Conservation (phyloP, 2,113 vertebrate species). For the Atherinomorus stipes region DNA sequence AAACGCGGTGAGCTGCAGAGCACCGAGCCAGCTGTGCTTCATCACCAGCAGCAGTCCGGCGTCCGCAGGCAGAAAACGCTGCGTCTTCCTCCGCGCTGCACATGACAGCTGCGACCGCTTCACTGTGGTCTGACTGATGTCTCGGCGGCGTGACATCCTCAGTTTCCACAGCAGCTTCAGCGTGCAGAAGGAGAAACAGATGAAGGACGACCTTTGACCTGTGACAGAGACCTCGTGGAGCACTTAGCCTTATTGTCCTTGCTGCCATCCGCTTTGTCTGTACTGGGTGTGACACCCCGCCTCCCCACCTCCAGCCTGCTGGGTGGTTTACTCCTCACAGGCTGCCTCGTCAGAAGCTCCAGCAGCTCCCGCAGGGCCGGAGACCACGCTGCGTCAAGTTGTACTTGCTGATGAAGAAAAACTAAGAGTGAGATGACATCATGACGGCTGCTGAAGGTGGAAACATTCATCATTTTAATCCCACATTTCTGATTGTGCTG, state of each 20-base stretch:
- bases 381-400: no score
- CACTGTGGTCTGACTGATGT: constrained; percentile 54
- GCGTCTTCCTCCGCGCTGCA: constrained; percentile 2
- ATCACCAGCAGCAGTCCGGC: constrained; percentile 2
- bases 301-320: no score
- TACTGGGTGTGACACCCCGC: not conserved
- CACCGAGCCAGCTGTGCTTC: no score
- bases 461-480: no score
- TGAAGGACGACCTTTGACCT: constrained; percentile 60
- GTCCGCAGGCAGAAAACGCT: constrained; percentile 40
- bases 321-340: no score
- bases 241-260: constrained; percentile 40
- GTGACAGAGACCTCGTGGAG: constrained; percentile 41
- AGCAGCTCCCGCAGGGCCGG: no score
- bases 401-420: no score
- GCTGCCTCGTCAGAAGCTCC: no score
- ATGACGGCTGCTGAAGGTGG: no score
- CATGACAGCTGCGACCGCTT: constrained; percentile 46
- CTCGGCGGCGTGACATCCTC: constrained; percentile 26
- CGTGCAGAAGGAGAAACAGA: constrained; percentile 22
- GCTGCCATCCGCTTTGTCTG: constrained; percentile 30
- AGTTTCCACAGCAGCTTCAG: constrained; percentile 14
- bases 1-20: constrained; percentile 4
- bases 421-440: no score
- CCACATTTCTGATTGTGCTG: no score